Evolutionary conservation across 2,113 vertebrate genomes (phyloP), one percentile per base, ranked within the genome.

Genomic region (Syngnathus scovelli): DNA sequence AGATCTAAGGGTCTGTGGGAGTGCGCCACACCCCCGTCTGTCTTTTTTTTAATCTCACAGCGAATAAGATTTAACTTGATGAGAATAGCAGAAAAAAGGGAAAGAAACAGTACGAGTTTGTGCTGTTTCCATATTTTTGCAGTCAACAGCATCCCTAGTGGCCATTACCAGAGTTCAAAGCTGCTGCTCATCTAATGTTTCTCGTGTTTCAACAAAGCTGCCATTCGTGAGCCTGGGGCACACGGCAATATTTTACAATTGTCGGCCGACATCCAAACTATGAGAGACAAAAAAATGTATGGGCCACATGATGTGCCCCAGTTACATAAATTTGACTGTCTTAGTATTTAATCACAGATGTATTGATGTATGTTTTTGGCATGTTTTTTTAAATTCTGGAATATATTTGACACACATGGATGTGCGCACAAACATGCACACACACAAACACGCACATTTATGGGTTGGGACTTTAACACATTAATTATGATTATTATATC

Each of bases 71-170:
- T 66, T 36, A 68, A 78, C 66, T 71, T 75, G 75, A 60, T 76
- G 43, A 63, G 65, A 65, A 72, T 72, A 78, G 56, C 33, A 73
- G 78, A 79, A 79, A 76, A 75, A 71, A 66, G 48, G 48, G 72
- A n/a, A 19, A 54, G 44, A 2, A 19, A 63, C 54, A 67, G 64
- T 41, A 38, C 21, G 46, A 63, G 69, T 46, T 52, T 52, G 52
- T 41, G 19, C 10, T 44, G 68, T 66, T 33, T 49, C 52, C 49
- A 48, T 56, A 23, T 49, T 33, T 76, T 81, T 36, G 7, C 66
- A 77, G 85, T 52, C 81, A 84, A 79, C 85, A 85, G 82, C 84
- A 76, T 76, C 78, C 81, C 81, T 80, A 67, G 70, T 80, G 85
- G 83, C 72, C 69, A 72, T 64, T 79, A 75, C 61, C 49, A 64